phyloP scores from a whole-genome alignment of 1,140 invertebrate genomes.

The Drosophila murphyi region DNA sequence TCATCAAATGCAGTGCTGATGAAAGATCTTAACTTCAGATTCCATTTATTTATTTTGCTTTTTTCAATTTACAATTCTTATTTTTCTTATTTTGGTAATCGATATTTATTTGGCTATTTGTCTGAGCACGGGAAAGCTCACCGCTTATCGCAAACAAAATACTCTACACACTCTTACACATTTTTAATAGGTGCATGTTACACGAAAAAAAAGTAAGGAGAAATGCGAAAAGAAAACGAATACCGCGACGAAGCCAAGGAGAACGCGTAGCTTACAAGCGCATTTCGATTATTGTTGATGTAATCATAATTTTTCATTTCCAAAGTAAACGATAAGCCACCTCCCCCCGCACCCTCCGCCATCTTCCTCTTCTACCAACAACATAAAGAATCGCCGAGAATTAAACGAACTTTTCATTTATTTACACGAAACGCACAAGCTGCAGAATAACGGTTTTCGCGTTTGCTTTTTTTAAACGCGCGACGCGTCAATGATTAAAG shows the following conservation, averaged over 20 bases:
- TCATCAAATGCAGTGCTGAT: not conserved
- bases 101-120: no score
- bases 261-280: constrained; percentile 73
- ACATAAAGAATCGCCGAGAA: constrained; percentile 73
- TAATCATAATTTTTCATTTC: constrained; percentile 83
- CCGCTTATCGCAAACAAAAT: not conserved
- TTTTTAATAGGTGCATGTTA: not conserved
- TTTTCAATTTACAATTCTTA: no score
- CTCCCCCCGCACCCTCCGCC: not conserved
- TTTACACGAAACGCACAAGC: constrained; percentile 73
- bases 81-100: no score
- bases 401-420: constrained; percentile 82
- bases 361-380: constrained; percentile 6
- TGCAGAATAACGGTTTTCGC: constrained; percentile 34
- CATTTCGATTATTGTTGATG: constrained; percentile 83
- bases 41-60: not conserved
- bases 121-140: not conserved
- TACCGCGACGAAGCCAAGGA: constrained; percentile 9
- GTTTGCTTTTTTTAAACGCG: constrained; percentile 68
- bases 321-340: constrained; percentile 74
- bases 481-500: constrained; percentile 73
- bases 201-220: constrained; percentile 5
- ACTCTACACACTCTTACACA: not conserved
- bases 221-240: constrained; percentile 16
- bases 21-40: no score